Base-by-base conservation (phyloP, 2,888 invertebrate genomes). In the Parapristionchus giblindavisi region DNA sequence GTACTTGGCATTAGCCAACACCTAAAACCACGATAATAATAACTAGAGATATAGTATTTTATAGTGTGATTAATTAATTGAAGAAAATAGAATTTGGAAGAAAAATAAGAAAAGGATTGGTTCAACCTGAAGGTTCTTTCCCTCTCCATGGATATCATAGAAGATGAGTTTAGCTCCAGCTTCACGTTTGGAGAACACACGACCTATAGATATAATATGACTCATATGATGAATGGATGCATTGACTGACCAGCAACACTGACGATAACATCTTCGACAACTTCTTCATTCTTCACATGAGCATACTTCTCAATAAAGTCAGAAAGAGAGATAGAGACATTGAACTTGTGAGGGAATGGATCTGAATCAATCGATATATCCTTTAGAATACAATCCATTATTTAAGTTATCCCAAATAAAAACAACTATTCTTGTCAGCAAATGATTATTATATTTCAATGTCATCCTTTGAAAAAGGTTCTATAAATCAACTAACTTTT, bases 111-210 rank as follows among this genome's bases (percentile, higher is more conserved):
- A n/a, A n/a, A n/a, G n/a, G n/a, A n/a, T n/a, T n/a, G n/a, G n/a
- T n/a, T n/a, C 5, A 14, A 77, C 80, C 77, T 99, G 91, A 63
- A 99, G 90, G 89, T 97, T 97, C 0, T 93, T 92, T 72, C 95
- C 95, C 90, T 99, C 98, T 17, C 94, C 96, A 86, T 97, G 92
- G 68, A 99, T 91, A 90, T 99, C 99, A 89, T 95, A 98, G 89
- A 99, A 99, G 84, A 96, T 93, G 60, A 99, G 91, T 89, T 99
- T 99, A 24, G 93, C 92, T 36, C 96, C 94, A 4, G 95, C 94
- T 88, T 93, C 94, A 76, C 96, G 92, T 85, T 97, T 97, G 11
- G 97, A 94, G 90, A 96, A 95, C 21, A 99, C 92, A 81, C 99
- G 92, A 32, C 91, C 91, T 89, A 38, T 21, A 34, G 8, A 24